Percentiles rank a stretch among this genome's conserved stretches.
Evolutionary conservation across 2,113 vertebrate genomes (phyloP).

Genomic region (Dasyurus viverrinus): DNA sequence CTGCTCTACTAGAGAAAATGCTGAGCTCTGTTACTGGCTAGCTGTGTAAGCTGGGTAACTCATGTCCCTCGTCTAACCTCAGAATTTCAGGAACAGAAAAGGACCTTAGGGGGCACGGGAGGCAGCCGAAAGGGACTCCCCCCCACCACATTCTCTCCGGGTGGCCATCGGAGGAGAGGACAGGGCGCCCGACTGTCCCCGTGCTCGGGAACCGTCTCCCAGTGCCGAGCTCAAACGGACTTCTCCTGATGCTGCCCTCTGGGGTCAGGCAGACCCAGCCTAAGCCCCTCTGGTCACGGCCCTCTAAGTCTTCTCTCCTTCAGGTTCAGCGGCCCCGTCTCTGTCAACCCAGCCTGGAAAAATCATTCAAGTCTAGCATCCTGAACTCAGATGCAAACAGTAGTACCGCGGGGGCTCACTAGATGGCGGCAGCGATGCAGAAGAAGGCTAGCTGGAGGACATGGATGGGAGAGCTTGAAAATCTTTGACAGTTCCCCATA

Average conservation of each 20-base stretch:
- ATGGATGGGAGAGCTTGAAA: neutral
- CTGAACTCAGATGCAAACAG: neutral
- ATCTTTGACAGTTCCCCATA: neutral
- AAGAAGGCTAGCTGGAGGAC: conserved; percentile 4
- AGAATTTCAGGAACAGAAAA: neutral
- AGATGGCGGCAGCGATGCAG: conserved; percentile 64
- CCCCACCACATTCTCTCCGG: neutral
- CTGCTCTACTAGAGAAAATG: neutral
- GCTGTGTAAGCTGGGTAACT: neutral
- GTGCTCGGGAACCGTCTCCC: neutral
- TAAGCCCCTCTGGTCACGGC: neutral
- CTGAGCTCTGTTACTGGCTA: neutral
- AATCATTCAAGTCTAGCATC: neutral
- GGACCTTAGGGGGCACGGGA: neutral
- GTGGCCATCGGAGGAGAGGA: neutral
- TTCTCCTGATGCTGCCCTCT: neutral
- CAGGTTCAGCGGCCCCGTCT: neutral
- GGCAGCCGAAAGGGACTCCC: neutral
- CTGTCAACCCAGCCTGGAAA: neutral
- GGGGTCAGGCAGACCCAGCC: too few species aligned
- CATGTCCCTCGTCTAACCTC: neutral
- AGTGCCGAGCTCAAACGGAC: neutral
- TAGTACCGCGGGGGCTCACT: conserved; percentile 57
- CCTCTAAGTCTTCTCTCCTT: neutral
- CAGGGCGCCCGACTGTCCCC: neutral